Percentiles rank a stretch among this genome's conserved stretches.
Conservation (phyloP, 2,888 invertebrate genomes). For the Sepiola atlantica region DNA sequence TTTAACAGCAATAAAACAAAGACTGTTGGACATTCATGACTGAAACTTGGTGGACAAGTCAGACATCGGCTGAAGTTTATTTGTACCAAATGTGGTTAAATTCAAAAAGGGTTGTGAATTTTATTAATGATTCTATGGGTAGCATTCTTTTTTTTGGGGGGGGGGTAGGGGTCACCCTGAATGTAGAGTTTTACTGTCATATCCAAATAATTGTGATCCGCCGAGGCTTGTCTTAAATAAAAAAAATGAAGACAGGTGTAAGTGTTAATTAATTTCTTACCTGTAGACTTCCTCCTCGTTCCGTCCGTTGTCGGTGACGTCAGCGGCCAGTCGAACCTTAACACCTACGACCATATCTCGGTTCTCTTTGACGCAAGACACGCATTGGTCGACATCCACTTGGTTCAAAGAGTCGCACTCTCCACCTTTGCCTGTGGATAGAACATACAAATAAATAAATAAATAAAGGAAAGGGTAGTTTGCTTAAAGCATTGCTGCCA, state of each 20-base stretch:
- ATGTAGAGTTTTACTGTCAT: not conserved
- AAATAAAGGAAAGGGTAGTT: not conserved
- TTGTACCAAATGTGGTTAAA: too few relatives aligned
- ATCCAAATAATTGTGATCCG: not conserved
- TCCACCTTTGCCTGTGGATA: conserved; percentile 61
- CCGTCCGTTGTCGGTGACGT: conserved; percentile 61
- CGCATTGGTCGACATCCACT: conserved; percentile 60
- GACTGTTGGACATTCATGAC: too few relatives aligned
- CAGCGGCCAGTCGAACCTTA: conserved; percentile 64
- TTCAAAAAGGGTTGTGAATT: too few relatives aligned
- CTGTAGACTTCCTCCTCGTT: conserved; percentile 67
- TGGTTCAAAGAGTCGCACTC: conserved; percentile 68
- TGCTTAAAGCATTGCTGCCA: too few relatives aligned
- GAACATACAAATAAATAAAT: not conserved
- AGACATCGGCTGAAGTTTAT: too few relatives aligned
- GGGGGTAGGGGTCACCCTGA: too few relatives aligned
- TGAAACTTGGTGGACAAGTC: too few relatives aligned
- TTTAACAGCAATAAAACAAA: too few relatives aligned
- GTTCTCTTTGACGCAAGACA: conserved; percentile 59
- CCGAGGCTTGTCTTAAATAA: not conserved
- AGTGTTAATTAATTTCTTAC: conserved; percentile 52
- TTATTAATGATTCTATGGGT: too few relatives aligned
- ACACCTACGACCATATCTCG: conserved; percentile 68
- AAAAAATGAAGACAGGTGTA: not conserved
- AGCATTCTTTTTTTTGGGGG: too few relatives aligned